These are phyloP conservation scores for Diarsia rubi DNA, from an alignment of 2,888 invertebrate species.

Conservation along the genomic window DNA sequence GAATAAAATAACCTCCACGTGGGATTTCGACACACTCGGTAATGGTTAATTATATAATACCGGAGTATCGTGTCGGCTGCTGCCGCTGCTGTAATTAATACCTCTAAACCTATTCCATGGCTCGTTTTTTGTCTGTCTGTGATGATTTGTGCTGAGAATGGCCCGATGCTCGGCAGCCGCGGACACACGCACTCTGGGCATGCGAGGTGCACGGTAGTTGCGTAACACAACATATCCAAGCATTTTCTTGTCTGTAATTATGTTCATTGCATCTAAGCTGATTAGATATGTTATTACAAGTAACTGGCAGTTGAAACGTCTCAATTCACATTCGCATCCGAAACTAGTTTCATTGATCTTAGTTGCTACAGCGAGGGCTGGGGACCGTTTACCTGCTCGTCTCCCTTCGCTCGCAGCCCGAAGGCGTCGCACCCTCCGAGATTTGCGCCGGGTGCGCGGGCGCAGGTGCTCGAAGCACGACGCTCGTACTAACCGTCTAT, in stretches of 20 bases:
- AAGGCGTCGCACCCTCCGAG: slow-evolving; percentile 84
- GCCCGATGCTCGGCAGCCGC: slow-evolving; percentile 56
- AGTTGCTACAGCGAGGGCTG: slow-evolving; percentile 67
- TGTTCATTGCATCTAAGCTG: slow-evolving; percentile 70
- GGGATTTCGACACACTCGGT: slow-evolving; percentile 73
- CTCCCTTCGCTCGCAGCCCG: slow-evolving; percentile 70
- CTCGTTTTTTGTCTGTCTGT: slow-evolving; percentile 80
- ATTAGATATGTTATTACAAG: slow-evolving; percentile 48
- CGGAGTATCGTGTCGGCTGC: slow-evolving; percentile 73
- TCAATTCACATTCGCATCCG: slow-evolving; percentile 56
- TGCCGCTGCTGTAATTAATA: slow-evolving; percentile 80
- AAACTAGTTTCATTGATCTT: slow-evolving; percentile 75
- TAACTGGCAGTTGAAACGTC: slow-evolving; percentile 38
- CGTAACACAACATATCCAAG: slow-evolving; percentile 69
- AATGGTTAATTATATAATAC: slow-evolving; percentile 79
- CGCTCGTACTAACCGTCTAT: slow-evolving; percentile 81
- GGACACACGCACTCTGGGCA: slow-evolving; percentile 68
- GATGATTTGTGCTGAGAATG: slow-evolving; percentile 81
- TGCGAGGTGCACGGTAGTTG: slow-evolving; percentile 71
- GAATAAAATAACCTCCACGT: slow-evolving; percentile 73
- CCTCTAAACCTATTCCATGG: slow-evolving; percentile 77
- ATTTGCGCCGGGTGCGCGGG: slow-evolving; percentile 86
- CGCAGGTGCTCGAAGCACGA: slow-evolving; percentile 88
- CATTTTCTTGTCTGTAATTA: slow-evolving; percentile 71
- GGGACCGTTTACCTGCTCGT: slow-evolving; percentile 86